Percentiles rank a stretch among this genome's conserved stretches.
phyloP scores from a whole-genome alignment of 2,888 invertebrate species.

The Neocrepidodera transversa region DNA sequence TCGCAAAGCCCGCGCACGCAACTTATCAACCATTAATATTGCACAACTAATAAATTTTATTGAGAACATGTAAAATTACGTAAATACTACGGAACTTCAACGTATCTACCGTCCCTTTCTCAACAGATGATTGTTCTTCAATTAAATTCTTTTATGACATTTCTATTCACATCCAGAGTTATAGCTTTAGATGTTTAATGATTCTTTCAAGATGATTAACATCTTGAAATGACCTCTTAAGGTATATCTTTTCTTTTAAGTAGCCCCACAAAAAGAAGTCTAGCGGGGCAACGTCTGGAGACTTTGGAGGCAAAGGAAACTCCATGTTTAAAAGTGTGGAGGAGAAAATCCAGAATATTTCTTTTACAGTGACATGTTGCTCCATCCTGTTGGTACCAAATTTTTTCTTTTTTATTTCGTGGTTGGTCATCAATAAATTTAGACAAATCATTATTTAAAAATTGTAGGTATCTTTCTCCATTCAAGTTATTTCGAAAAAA shows the following conservation, averaged over 20 bases:
- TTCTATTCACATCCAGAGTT: too few relatives aligned
- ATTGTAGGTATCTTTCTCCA: constrained; percentile 2
- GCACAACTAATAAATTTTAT: too few relatives aligned
- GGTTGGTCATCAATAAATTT: background rate
- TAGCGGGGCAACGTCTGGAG: background rate
- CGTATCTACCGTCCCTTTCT: too few relatives aligned
- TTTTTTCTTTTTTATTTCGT: background rate
- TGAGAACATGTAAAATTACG: too few relatives aligned
- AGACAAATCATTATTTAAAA: background rate
- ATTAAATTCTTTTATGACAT: too few relatives aligned
- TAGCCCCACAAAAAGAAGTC: background rate
- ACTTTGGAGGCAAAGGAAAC: background rate
- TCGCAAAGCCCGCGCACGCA: too few relatives aligned
- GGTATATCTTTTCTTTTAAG: background rate
- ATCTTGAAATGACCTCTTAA: too few relatives aligned
- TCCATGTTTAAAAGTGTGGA: background rate
- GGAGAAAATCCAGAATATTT: background rate
- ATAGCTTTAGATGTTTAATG: too few relatives aligned
- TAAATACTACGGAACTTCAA: too few relatives aligned
- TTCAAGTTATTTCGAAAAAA: background rate
- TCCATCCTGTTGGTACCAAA: background rate
- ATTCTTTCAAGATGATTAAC: too few relatives aligned
- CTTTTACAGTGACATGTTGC: background rate
- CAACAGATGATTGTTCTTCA: too few relatives aligned
- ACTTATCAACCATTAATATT: too few relatives aligned